Conservation (phyloP, 1,140 invertebrate species). For the Neoseiulus cucumeris region DNA sequence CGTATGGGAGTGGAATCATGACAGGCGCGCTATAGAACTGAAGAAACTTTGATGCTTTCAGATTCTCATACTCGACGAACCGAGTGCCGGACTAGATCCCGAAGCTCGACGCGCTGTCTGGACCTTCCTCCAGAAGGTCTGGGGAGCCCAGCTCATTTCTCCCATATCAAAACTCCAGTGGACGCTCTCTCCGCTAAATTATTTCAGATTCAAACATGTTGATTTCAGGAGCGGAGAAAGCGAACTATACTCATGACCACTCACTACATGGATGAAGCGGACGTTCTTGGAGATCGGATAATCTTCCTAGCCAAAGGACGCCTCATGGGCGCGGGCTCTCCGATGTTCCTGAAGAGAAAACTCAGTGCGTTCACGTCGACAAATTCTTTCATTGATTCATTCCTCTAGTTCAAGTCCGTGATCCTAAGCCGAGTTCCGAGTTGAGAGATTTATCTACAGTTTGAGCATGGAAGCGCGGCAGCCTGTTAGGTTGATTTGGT, state of each 20-base stretch:
- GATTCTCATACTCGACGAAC: constrained; percentile 65
- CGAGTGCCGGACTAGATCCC: constrained; percentile 82
- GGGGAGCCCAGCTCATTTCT: not conserved
- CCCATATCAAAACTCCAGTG: no score
- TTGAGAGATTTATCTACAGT: no score
- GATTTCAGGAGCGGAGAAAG: constrained; percentile 30
- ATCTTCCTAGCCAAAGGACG: constrained; percentile 67
- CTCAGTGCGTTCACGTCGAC: constrained; percentile 36
- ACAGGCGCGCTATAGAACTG: no score
- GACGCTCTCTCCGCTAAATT: no score
- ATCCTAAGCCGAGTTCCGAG: no score
- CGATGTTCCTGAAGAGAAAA: constrained; percentile 64
- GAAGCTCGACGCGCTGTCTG: constrained; percentile 63
- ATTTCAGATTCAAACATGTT: constrained; percentile 10
- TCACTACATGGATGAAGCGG: constrained; percentile 96
- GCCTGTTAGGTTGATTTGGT: no score
- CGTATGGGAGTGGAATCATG: no score
- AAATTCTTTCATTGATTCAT: no score
- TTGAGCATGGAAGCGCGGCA: no score
- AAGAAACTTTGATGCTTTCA: constrained; percentile 19
- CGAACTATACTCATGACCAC: constrained; percentile 79
- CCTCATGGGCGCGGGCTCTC: constrained; percentile 54
- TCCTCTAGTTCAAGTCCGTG: no score
- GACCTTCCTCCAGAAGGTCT: constrained; percentile 44
- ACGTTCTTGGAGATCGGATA: constrained; percentile 73